Evolutionary conservation across 2,797 vertebrate species (phyloP).

Genomic region (Smutsia temminckii): DNA sequence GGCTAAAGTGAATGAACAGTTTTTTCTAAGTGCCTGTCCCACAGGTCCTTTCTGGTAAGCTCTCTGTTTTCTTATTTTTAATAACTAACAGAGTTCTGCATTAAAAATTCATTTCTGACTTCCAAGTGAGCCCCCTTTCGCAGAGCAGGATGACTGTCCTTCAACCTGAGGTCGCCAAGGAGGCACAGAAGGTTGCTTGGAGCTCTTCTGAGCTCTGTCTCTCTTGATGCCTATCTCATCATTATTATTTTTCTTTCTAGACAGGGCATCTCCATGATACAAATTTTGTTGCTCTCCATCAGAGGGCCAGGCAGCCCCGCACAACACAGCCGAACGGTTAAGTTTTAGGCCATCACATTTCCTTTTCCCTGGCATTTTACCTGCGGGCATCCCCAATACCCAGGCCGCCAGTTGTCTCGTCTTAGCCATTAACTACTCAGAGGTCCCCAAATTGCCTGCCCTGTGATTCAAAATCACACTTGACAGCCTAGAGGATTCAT

Average conservation of each 20-base stretch:
- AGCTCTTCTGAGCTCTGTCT: neutral
- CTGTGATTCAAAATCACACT: neutral
- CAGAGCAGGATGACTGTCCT: neutral
- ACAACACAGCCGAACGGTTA: neutral
- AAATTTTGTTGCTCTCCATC: neutral
- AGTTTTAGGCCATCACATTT: neutral
- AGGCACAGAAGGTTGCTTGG: neutral
- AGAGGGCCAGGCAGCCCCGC: neutral
- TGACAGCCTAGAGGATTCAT: neutral
- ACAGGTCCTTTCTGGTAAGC: neutral
- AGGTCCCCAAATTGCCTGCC: neutral
- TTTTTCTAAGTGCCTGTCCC: neutral
- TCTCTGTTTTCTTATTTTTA: neutral
- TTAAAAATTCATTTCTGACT: conserved; percentile 14
- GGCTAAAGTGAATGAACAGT: neutral
- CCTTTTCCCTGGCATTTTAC: neutral
- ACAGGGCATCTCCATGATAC: neutral
- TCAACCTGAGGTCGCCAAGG: neutral
- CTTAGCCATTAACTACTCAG: neutral
- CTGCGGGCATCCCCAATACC: neutral
- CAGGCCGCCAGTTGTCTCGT: neutral
- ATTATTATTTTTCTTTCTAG: neutral
- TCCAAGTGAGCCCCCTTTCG: neutral
- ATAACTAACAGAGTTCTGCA: conserved; percentile 30
- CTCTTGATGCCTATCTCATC: neutral